These are phyloP conservation scores for Zootoca vivipara DNA, from an alignment of 2,113 vertebrate genomes.

Conservation along the genomic window DNA sequence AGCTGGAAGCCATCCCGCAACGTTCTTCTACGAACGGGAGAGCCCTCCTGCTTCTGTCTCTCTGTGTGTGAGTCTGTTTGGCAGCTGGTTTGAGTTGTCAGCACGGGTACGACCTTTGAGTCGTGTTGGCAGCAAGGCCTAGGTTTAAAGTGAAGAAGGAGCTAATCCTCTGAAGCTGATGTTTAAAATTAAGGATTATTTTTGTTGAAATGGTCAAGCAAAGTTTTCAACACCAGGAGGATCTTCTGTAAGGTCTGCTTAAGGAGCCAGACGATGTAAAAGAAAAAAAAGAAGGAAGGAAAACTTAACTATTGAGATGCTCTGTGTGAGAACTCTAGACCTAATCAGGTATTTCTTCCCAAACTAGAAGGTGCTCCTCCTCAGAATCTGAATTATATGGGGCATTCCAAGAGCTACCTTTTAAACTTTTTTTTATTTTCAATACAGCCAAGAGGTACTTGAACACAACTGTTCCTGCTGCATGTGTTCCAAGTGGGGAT, in stretches of 20 bases:
- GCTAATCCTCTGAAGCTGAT: not conserved
- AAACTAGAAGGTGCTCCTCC: not conserved
- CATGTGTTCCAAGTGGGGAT: too few relatives aligned
- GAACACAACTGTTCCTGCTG: too few relatives aligned
- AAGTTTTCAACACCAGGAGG: not conserved
- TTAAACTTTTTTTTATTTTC: too few relatives aligned
- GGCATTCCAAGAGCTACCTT: too few relatives aligned
- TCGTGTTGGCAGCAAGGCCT: not conserved
- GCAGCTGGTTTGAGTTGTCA: not conserved
- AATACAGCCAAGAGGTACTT: too few relatives aligned
- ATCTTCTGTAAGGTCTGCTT: not conserved
- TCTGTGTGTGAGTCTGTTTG: not conserved
- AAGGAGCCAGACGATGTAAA: not conserved
- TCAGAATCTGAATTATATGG: not conserved
- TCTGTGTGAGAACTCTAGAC: not conserved
- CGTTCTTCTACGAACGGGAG: not conserved
- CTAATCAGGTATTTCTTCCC: too few relatives aligned
- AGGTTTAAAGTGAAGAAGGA: slow-evolving; percentile 12
- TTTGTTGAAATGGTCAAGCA: not conserved
- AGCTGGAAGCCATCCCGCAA: not conserved
- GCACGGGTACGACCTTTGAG: not conserved
- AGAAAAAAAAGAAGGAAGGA: not conserved
- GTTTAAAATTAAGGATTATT: slow-evolving; percentile 14
- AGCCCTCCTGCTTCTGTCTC: not conserved
- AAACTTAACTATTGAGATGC: not conserved